Conservation (phyloP, 92 coral and sea anemone genomes). For the Epizoanthus fatuus region DNA sequence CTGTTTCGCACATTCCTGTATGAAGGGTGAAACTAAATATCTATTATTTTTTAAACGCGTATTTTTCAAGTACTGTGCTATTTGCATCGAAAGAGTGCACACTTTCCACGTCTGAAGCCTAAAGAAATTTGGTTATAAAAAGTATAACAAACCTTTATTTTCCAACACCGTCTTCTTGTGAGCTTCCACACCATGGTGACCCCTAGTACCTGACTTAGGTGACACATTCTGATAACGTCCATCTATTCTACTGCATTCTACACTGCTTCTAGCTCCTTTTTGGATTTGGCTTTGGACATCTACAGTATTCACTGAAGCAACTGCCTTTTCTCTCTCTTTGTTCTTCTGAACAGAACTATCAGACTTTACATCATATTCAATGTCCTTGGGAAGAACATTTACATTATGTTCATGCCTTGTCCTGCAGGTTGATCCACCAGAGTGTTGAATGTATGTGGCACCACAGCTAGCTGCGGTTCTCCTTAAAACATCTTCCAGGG, state of each 20-base stretch:
- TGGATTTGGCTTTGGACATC: background rate
- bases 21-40: too few relatives aligned
- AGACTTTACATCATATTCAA: background rate
- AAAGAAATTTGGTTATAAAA: background rate
- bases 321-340: background rate
- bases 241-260: too few relatives aligned
- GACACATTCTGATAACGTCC: background rate
- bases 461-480: conserved; percentile 34
- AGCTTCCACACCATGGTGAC: background rate
- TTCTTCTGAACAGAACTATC: background rate
- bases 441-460: conserved; percentile 28
- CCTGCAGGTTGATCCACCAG: background rate
- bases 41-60: background rate
- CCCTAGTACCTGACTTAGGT: background rate
- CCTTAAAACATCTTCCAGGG: conserved; percentile 61
- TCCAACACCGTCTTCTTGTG: background rate
- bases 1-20: too few relatives aligned
- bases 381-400: background rate
- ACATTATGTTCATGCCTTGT: background rate
- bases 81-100: conserved; percentile 1
- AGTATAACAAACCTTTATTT: conserved; percentile 18
- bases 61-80: conserved; percentile 24
- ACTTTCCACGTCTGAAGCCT: conserved; percentile 3
- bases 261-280: background rate
- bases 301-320: background rate